Base-by-base conservation (phyloP, 2,888 invertebrate species). In the Pterostichus madidus region DNA sequence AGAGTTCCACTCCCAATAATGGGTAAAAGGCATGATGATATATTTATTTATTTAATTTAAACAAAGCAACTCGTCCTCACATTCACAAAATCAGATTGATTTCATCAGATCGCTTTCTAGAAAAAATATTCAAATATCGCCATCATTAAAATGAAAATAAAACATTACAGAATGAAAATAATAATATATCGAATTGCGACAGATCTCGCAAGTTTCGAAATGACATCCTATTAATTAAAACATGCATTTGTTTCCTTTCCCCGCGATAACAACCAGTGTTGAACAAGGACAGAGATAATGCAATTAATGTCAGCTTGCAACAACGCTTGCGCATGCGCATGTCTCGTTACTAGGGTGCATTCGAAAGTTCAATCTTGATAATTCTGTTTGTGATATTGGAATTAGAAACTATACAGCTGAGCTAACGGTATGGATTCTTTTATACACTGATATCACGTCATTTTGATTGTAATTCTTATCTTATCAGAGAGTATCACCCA, bases 151-250 rank as follows among this genome's bases (percentile, higher is more conserved):
- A 13, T 10, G 31, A 59, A 64, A 64, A 64, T 11, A 39, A n/a
- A 17, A 53, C 15, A 10, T 17, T 53, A 13, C 61, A 61, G 32
- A 64, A 64, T 35, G 32, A 39, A 32, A 39, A 35, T 64, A 64
- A 64, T 64, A 31, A 61, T 11, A 68, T 68, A 71, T 64, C 35
- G 13, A 35, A 64, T 71, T 71, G 68, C 44, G 44, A 71, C 68
- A 71, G 68, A 44, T 71, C 56, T 64, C 31, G 4, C 61, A 11
- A 17, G 31, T 64, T 64, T 31, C 64, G 64, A 8, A 59, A 59
- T 24, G 24, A 17, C 68, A 71, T 44, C 17, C 17, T 44, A 71
- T 71, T 71, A 71, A 71, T 71, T 71, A 71, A 71, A 39, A 39
- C 35, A 35, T 35, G 32, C 39, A n/a, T 44, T 13, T 44, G 7